These are phyloP conservation scores for Acronicta alni DNA, from an alignment of 2,888 invertebrate genomes.

Conservation along the genomic window DNA sequence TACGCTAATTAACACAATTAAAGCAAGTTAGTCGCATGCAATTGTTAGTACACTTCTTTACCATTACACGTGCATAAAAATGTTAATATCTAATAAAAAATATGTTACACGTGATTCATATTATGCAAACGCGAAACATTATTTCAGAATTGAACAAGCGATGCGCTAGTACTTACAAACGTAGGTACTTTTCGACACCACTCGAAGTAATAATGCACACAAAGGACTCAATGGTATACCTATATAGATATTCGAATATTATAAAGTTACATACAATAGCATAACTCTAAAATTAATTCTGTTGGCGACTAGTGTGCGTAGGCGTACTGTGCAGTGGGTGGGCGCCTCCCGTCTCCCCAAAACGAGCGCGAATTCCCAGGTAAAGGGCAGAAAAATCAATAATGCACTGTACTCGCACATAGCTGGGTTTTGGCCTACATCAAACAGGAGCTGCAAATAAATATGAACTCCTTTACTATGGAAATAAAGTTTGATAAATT, in stretches of 20 bases:
- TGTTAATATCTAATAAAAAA: too few species aligned
- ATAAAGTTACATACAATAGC: not conserved
- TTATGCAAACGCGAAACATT: too few species aligned
- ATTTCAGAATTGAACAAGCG: too few species aligned
- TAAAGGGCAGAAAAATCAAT: constrained; percentile 38
- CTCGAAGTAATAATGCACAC: too few species aligned
- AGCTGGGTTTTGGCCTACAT: constrained; percentile 4
- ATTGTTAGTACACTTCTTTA: constrained; percentile 11
- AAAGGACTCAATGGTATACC: too few species aligned
- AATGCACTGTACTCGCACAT: constrained; percentile 15
- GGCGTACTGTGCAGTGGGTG: not conserved
- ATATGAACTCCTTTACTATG: constrained; percentile 15
- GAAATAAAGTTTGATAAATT: not conserved
- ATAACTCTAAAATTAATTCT: constrained; percentile 8
- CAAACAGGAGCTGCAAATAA: constrained; percentile 16
- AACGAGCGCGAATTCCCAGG: constrained; percentile 13
- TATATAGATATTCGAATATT: not conserved
- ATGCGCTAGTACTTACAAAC: too few species aligned
- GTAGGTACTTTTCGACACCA: too few species aligned
- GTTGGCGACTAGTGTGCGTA: not conserved
- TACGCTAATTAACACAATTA: constrained; percentile 11
- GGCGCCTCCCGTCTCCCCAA: constrained; percentile 1
- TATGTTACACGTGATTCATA: too few species aligned
- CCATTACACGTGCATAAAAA: not conserved
- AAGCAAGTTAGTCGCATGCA: constrained; percentile 2